A percentile compares a stretch with the other conserved stretches of the same genome.
These are phyloP conservation scores for Noctua fimbriata DNA, from an alignment of 2,888 invertebrate genomes.

Conservation along the genomic window DNA sequence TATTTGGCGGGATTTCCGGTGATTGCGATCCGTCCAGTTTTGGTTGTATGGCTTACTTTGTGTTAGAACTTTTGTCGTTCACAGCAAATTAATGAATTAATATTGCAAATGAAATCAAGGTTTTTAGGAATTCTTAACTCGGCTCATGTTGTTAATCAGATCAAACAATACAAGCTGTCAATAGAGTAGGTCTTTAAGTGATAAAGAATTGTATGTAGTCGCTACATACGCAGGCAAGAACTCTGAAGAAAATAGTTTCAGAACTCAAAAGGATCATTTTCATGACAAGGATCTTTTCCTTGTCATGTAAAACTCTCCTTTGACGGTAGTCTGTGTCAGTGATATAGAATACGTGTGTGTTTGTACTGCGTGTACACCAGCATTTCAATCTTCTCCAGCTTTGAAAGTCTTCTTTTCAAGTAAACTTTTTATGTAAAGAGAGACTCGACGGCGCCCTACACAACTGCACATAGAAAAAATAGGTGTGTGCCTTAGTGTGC, in stretches of 20 bases:
- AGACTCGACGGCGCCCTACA: constrained; percentile 81
- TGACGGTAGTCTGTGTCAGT: constrained; percentile 33
- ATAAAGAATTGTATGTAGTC: not conserved
- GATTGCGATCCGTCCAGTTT: constrained; percentile 32
- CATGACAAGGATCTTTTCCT: constrained; percentile 45
- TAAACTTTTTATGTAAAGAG: constrained; percentile 81
- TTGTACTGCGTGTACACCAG: constrained; percentile 58
- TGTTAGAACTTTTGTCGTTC: not conserved
- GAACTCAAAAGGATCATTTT: constrained; percentile 41
- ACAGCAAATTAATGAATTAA: constrained; percentile 10
- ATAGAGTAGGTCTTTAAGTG: not conserved
- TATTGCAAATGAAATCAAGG: not conserved
- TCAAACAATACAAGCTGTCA: not conserved
- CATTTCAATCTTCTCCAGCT: constrained; percentile 81
- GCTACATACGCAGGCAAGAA: not conserved
- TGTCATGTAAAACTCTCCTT: constrained; percentile 49
- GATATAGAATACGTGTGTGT: constrained; percentile 38
- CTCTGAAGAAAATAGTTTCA: constrained; percentile 26
- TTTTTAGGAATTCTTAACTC: not conserved
- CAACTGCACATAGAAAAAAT: constrained; percentile 84
- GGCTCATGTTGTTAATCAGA: constrained; percentile 2
- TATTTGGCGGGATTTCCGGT: constrained; percentile 56
- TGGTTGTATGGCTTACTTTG: constrained; percentile 30
- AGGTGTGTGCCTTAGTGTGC: constrained; percentile 85
- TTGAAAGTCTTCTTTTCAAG: constrained; percentile 84